Evolutionary conservation across 2,797 vertebrate species (phyloP), one percentile per base, ranked within the genome.

Genomic region (Sus cebifrons): DNA sequence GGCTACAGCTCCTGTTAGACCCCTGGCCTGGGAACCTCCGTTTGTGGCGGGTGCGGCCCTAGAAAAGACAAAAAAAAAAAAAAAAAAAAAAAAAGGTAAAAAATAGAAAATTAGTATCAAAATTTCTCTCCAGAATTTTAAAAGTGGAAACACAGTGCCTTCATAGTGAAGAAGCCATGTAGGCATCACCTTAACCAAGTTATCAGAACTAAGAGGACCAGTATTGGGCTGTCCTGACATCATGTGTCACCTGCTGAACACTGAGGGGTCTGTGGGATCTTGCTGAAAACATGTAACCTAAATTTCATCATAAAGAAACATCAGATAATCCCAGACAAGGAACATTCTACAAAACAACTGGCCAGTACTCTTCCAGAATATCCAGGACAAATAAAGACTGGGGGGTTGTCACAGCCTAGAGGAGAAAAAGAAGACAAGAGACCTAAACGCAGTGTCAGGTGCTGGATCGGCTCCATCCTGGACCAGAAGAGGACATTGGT

Each of bases 181-280:
- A 27, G 21, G 10, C 6, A 6, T 5, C 44, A 6, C 25, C 27
- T 40, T 68, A 32, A 60, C 32, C 52, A 54, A 17, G 54, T 15
- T 15, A 14, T n/a, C 32, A 29, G 32, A 52, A 29, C 65, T 4
- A 58, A 21, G 6, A 3, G 36, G 11, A 14, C 15, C 27, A 10
- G 20, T 27, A 32, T 27, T 14, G 16, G 21, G 23, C 29, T 7
- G 10, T 5, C 0, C 15, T 6, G 25, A 29, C 15, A 0, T 15
- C 20, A 0, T 1, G 13, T 23, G 49, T 20, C 29, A 2, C 27
- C 21, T 13, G 60, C n/a, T 11, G 18, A 0, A 15, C 32, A 0
- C 40, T 0, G 11, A 73, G 77, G 62, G 62, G 54, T 81, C 49
- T 62, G 14, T 3, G 44, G 27, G 75, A 29, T n/a, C 75, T 77